A percentile compares a stretch with the other conserved stretches of the same genome.
Conservation (phyloP, 2,113 vertebrate species). For the Ammodytes dubius region DNA sequence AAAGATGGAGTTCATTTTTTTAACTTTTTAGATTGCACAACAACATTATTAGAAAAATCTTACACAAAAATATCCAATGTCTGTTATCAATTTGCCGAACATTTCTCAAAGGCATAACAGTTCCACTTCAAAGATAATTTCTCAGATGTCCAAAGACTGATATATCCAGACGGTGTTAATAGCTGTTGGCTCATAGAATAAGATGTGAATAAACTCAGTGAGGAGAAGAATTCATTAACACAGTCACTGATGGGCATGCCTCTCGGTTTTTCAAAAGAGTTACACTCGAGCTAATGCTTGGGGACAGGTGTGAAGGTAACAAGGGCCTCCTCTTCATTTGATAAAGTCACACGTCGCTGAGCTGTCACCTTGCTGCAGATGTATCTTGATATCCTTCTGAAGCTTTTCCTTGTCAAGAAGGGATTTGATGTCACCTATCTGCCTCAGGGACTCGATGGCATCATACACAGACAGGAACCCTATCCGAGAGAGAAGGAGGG, state of each 20-base stretch:
- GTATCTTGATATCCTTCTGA: conserved; percentile 83
- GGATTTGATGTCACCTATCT: conserved; percentile 87
- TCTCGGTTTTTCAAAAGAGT: neutral
- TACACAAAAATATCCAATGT: neutral
- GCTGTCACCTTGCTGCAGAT: conserved; percentile 74
- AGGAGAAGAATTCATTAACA: neutral
- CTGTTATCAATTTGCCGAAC: neutral
- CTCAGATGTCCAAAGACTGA: neutral
- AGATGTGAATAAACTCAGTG: neutral
- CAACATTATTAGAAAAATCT: neutral
- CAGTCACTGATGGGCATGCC: neutral
- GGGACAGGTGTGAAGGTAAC: conserved; percentile 1
- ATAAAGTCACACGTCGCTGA: conserved; percentile 43
- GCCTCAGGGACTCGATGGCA: conserved; percentile 86
- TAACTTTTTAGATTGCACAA: neutral
- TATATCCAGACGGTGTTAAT: no score
- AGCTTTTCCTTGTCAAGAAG: conserved; percentile 86
- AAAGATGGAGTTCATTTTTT: neutral
- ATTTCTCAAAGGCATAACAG: neutral
- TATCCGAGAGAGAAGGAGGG: conserved; percentile 60
- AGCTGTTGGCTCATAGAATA: neutral
- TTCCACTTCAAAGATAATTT: neutral
- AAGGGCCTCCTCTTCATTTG: conserved; percentile 1
- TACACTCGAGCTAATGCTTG: neutral
- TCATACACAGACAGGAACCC: conserved; percentile 87